These are phyloP conservation scores for Fistularia tabacaria DNA, from an alignment of 2,797 vertebrate species.

Conservation along the genomic window DNA sequence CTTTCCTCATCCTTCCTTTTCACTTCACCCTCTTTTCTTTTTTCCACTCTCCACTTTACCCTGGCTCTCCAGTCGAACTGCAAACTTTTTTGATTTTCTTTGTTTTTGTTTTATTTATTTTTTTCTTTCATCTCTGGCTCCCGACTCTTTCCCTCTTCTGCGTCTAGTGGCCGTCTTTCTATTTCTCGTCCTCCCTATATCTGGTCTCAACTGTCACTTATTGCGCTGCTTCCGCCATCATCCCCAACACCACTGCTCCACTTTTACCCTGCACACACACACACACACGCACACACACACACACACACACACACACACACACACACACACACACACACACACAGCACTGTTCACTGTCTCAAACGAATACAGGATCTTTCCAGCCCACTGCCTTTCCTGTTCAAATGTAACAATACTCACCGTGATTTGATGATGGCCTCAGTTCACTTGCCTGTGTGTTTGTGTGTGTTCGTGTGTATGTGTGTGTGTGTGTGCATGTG, in stretches of 20 bases:
- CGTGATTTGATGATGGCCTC: constrained; percentile 75
- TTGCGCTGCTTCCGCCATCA: constrained; percentile 22
- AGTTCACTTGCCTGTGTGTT: constrained; percentile 50
- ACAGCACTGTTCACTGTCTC: constrained; percentile 41
- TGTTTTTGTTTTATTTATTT: constrained; percentile 30
- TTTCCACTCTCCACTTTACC: constrained; percentile 5
- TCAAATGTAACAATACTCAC: constrained; percentile 74
- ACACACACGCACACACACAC: constrained; percentile 25
- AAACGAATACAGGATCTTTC: constrained; percentile 66
- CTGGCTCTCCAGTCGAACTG: constrained; percentile 1
- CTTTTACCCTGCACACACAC: constrained; percentile 13
- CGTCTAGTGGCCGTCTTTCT: constrained; percentile 31
- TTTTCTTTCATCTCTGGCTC: constrained; percentile 20
- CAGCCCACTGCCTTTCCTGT: constrained; percentile 62
- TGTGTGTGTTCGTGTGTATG: constrained; percentile 22
- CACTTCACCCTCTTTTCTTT: constrained; percentile 20
- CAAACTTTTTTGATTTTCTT: constrained; percentile 6
- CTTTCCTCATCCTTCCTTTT: constrained; percentile 28
- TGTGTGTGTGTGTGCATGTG: constrained; percentile 21
- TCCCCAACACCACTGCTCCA: constrained; percentile 17
- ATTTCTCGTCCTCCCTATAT: constrained; percentile 33
- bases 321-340: not conserved
- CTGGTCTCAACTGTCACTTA: constrained; percentile 21
- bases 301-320: constrained; percentile 8
- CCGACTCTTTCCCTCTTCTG: constrained; percentile 26